A percentile compares a stretch with the other conserved stretches of the same genome.
phyloP scores from a whole-genome alignment of 2,888 invertebrate genomes.

The Aphodius granarius region DNA sequence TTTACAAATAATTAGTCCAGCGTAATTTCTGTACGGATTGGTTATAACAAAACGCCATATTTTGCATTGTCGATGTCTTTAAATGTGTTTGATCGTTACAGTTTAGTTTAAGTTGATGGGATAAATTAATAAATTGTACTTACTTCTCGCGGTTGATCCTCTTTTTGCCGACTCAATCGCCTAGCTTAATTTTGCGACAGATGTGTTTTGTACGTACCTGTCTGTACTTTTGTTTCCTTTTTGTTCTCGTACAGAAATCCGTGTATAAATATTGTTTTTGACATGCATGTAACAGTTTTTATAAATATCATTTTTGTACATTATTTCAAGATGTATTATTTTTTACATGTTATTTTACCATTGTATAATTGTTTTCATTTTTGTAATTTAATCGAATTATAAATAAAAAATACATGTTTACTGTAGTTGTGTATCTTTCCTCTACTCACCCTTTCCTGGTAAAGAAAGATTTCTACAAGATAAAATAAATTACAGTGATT shows the following conservation, averaged over 20 bases:
- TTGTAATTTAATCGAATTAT: conserved; percentile 4
- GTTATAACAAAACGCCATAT: neutral
- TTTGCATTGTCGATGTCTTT: neutral
- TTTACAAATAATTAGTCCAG: neutral
- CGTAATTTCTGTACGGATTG: neutral
- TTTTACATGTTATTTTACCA: conserved; percentile 29
- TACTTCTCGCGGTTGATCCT: neutral
- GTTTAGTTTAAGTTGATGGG: neutral
- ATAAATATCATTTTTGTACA: conserved; percentile 25
- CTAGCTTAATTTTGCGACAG: conserved; percentile 1
- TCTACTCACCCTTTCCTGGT: no score
- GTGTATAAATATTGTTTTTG: neutral
- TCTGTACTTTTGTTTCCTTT: neutral
- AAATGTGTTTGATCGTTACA: neutral
- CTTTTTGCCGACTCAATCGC: neutral
- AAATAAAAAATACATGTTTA: neutral
- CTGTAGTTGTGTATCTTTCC: no score
- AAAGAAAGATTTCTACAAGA: no score
- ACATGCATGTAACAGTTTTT: conserved; percentile 1
- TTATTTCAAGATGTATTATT: conserved; percentile 22
- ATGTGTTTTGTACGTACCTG: neutral
- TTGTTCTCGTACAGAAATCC: neutral
- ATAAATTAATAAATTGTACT: neutral
- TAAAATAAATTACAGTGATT: no score
- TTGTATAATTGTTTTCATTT: conserved; percentile 26